Evolutionary conservation across 2,888 invertebrate genomes (phyloP).

Genomic region (Eristalis tenax): DNA sequence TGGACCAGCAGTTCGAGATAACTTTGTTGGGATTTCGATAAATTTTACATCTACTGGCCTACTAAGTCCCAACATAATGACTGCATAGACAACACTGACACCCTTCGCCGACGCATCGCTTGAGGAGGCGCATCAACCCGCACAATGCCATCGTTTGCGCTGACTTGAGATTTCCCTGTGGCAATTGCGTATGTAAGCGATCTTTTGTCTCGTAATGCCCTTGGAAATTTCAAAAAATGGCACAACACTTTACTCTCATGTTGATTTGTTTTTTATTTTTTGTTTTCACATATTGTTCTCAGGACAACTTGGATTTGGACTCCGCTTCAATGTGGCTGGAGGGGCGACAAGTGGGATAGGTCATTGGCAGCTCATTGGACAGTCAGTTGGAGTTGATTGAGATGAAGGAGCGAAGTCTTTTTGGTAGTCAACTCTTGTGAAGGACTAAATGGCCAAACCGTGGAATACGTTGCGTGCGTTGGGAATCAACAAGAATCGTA

Average conservation of each 20-base stretch:
- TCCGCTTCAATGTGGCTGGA: not conserved
- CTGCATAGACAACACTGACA: conserved; percentile 75
- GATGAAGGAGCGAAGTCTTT: no score
- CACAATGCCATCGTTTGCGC: conserved; percentile 74
- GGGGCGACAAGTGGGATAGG: not conserved
- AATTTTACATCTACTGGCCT: conserved; percentile 79
- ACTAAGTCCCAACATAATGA: conserved; percentile 82
- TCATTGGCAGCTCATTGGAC: no score
- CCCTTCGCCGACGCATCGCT: no score
- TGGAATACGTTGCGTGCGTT: no score
- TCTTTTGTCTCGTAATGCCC: conserved; percentile 76
- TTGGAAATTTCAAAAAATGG: conserved; percentile 78
- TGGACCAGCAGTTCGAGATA: conserved; percentile 81
- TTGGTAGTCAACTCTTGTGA: no score
- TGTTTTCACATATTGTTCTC: not conserved
- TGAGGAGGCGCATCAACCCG: not conserved
- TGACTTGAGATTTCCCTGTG: conserved; percentile 77
- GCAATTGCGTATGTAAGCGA: conserved; percentile 73
- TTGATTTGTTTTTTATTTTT: not conserved
- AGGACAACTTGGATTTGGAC: not conserved
- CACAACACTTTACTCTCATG: conserved; percentile 74
- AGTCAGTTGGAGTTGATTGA: no score
- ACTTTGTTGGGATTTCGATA: conserved; percentile 51
- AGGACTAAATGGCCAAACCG: no score
- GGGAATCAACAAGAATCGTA: no score